Evolutionary conservation across 2,113 vertebrate genomes (phyloP).

Genomic region (Amblyopsis rosae): DNA sequence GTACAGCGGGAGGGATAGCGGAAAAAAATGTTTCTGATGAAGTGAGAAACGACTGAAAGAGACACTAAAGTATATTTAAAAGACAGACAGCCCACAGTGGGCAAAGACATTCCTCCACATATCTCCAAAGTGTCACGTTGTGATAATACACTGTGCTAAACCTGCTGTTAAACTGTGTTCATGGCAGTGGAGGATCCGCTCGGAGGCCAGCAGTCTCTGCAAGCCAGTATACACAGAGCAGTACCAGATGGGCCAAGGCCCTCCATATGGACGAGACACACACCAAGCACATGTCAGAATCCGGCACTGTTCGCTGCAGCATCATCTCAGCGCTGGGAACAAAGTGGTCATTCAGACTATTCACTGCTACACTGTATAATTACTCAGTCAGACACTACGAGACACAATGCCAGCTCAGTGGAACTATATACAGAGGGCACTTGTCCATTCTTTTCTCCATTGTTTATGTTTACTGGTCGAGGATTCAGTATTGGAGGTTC

Average conservation of each 20-base stretch:
- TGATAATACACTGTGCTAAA: slow-evolving; percentile 51
- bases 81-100: slow-evolving; percentile 14
- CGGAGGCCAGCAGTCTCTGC: slow-evolving; percentile 53
- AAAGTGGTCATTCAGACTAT: slow-evolving; percentile 91
- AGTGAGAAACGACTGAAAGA: slow-evolving; percentile 21
- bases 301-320: slow-evolving; percentile 73
- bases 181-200: slow-evolving; percentile 55
- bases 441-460: too few relatives aligned
- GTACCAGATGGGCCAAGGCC: slow-evolving; percentile 74
- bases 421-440: slow-evolving; percentile 51
- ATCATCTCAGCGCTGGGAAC: slow-evolving; percentile 82
- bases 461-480: too few relatives aligned
- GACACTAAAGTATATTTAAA: not conserved
- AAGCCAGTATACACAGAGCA: slow-evolving; percentile 68
- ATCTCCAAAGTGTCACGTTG: slow-evolving; percentile 43
- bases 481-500: too few relatives aligned
- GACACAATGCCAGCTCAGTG: slow-evolving; percentile 92
- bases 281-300: slow-evolving; percentile 75
- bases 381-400: slow-evolving; percentile 87
- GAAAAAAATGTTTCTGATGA: slow-evolving; percentile 11
- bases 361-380: slow-evolving; percentile 81
- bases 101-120: slow-evolving; percentile 38
- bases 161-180: slow-evolving; percentile 47
- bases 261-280: slow-evolving; percentile 74
- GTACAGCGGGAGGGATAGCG: slow-evolving; percentile 22